Conservation (phyloP, 2,797 vertebrate species). For the Tamandua tetradactyla region DNA sequence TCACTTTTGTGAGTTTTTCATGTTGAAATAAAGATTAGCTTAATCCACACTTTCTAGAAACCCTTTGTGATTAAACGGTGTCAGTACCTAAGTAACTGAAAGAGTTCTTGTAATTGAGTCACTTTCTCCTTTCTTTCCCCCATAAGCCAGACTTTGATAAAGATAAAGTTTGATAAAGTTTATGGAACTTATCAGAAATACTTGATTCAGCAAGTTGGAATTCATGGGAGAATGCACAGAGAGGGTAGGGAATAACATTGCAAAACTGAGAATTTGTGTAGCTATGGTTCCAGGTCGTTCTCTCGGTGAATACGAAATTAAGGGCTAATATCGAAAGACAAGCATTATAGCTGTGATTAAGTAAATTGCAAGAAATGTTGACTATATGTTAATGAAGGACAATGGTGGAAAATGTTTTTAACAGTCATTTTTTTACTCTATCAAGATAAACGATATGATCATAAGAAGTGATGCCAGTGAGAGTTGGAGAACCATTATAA, state of each 20-base stretch:
- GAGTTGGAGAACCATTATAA: background rate
- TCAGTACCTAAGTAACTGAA: background rate
- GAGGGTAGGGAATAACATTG: background rate
- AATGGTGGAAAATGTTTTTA: constrained; percentile 15
- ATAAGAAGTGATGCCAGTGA: background rate
- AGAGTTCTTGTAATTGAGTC: background rate
- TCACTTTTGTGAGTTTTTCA: constrained; percentile 31
- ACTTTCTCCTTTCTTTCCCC: background rate
- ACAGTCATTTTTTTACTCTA: background rate
- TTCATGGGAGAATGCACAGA: background rate
- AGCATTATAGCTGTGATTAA: constrained; percentile 1
- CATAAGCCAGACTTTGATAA: background rate
- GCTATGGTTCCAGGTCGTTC: background rate
- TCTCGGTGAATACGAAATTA: background rate
- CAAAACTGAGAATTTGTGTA: background rate
- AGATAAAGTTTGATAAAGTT: background rate
- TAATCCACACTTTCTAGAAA: background rate
- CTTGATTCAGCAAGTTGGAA: background rate
- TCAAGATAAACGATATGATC: background rate
- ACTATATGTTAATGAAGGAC: background rate
- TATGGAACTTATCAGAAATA: constrained; percentile 6
- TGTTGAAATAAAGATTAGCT: constrained; percentile 26
- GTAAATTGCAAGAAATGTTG: constrained; percentile 5
- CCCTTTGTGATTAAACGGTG: background rate
- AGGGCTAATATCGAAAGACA: background rate